Conservation (phyloP, 2,888 invertebrate genomes). For the Piscicola geometra region DNA sequence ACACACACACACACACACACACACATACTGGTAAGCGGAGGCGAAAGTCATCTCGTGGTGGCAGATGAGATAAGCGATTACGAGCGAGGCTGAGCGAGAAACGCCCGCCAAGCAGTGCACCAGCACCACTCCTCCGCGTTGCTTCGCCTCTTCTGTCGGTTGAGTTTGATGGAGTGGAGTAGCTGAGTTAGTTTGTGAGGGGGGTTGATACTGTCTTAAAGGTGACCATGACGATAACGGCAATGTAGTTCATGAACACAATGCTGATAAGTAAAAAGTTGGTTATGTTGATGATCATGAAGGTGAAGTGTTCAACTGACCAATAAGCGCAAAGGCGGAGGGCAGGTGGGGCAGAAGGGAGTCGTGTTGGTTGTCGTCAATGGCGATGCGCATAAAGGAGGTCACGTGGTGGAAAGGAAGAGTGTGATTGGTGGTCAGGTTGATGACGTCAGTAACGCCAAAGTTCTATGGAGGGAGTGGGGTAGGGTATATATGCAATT, state of each 20-base stretch:
- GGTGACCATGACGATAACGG: neutral
- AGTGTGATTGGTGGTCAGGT: constrained; percentile 61
- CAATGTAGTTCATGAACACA: neutral
- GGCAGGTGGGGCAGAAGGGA: constrained; percentile 61
- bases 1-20: constrained; percentile 2
- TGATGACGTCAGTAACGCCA: constrained; percentile 60
- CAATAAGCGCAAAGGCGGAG: constrained; percentile 62
- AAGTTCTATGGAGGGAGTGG: constrained; percentile 44
- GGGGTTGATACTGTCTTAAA: neutral
- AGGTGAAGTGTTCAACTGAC: constrained; percentile 48
- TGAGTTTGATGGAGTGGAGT: neutral
- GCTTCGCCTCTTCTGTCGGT: constrained; percentile 56
- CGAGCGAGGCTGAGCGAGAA: constrained; percentile 62
- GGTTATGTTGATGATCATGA: neutral
- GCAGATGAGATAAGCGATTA: constrained; percentile 63
- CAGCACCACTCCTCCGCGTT: constrained; percentile 60
- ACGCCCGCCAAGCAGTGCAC: constrained; percentile 64
- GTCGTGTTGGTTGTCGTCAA: constrained; percentile 63
- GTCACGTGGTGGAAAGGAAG: constrained; percentile 59
- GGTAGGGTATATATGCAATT: neutral
- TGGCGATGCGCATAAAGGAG: constrained; percentile 62
- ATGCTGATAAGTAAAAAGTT: neutral
- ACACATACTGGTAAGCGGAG: constrained; percentile 60
- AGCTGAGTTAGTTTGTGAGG: neutral
- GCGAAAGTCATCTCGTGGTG: constrained; percentile 60